Percentiles rank a stretch among this genome's conserved stretches.
Evolutionary conservation across 2,797 vertebrate species (phyloP).

Genomic region (Mico argentatus): DNA sequence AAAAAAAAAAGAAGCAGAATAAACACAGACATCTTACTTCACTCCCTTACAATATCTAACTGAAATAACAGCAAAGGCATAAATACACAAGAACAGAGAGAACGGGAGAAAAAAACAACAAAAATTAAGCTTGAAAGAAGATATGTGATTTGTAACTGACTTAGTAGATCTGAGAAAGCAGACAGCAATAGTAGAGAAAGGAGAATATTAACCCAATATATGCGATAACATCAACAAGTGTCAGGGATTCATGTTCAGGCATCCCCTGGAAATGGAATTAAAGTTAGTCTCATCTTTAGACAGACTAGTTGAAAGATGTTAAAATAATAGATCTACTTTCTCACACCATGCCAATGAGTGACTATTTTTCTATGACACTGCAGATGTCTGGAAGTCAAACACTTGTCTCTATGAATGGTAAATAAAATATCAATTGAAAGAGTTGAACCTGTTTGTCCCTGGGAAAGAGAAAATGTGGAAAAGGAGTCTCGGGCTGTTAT

Average conservation of each 20-base stretch:
- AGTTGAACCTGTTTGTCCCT: background rate
- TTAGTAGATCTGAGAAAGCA: background rate
- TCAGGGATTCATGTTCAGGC: background rate
- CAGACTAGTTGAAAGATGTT: background rate
- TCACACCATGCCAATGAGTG: background rate
- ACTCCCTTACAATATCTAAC: background rate
- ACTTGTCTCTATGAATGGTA: background rate
- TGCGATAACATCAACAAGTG: background rate
- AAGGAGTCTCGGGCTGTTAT: background rate
- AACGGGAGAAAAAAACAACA: background rate
- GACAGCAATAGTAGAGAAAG: background rate
- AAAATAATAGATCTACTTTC: background rate
- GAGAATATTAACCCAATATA: background rate
- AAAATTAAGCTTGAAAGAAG: conserved; percentile 11
- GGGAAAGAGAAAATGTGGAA: background rate
- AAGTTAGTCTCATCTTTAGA: background rate
- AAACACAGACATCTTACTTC: background rate
- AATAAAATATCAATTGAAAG: background rate
- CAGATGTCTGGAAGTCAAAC: background rate
- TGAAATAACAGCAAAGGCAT: background rate
- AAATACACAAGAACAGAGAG: background rate
- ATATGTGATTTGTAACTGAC: background rate
- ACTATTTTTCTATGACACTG: background rate
- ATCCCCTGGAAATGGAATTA: background rate
- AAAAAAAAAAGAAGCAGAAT: background rate